A percentile compares a stretch with the other conserved stretches of the same genome.
These are phyloP conservation scores for Spongilla lacustris DNA, from an alignment of 37 sponge, comb jelly and placozoan genomes.

Conservation along the genomic window DNA sequence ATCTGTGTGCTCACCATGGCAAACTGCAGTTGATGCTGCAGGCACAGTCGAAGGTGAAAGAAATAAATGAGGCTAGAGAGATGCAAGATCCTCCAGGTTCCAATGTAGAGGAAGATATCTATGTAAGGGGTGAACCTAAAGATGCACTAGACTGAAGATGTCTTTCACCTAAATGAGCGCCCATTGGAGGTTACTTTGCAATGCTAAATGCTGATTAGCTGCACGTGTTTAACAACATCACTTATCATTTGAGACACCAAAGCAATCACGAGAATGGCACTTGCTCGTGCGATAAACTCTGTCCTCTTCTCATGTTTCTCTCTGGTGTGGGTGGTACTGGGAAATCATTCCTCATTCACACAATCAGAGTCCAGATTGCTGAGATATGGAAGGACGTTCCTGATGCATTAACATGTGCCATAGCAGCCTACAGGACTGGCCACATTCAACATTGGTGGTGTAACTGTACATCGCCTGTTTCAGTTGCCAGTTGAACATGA, in stretches of 20 bases:
- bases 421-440: slow-evolving; percentile 62
- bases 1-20: slow-evolving; percentile 11
- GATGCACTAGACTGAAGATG: slow-evolving; percentile 42
- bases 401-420: not conserved
- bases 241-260: slow-evolving; percentile 1
- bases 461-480: slow-evolving; percentile 38
- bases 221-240: slow-evolving; percentile 9
- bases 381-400: not conserved
- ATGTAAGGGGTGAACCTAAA: slow-evolving; percentile 38
- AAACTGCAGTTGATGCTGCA: slow-evolving; percentile 45
- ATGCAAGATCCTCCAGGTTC: not conserved
- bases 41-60: not conserved
- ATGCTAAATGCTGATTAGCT: slow-evolving; percentile 32
- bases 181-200: not conserved
- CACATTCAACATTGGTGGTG: slow-evolving; percentile 40
- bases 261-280: not conserved
- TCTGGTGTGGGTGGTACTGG: slow-evolving; percentile 66
- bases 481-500: slow-evolving; percentile 62
- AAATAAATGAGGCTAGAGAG: slow-evolving; percentile 49
- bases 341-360: slow-evolving; percentile 53
- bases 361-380: slow-evolving; percentile 8
- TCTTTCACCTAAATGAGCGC: not conserved
- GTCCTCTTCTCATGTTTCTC: slow-evolving; percentile 30
- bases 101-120: slow-evolving; percentile 27
- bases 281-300: not conserved